Conservation (phyloP, 2,888 invertebrate genomes). For the Eristalinus aeneus region DNA sequence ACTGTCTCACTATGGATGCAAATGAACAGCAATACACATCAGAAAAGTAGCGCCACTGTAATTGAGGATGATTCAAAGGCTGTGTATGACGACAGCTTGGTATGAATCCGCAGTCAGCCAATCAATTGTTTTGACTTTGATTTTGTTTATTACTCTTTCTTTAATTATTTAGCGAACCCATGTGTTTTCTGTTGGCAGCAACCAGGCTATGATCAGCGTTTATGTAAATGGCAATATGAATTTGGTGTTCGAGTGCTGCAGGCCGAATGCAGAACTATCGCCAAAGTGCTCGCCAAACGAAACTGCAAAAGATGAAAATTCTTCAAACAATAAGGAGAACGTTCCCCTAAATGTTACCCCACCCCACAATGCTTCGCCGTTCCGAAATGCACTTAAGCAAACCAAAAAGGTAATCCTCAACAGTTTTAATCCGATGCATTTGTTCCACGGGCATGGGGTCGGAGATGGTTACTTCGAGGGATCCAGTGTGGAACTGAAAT, state of each 20-base stretch:
- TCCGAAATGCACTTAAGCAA: constrained; percentile 78
- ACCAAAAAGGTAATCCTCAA: constrained; percentile 78
- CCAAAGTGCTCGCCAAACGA: constrained; percentile 48
- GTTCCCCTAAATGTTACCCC: constrained; percentile 51
- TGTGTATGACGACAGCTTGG: constrained; percentile 75
- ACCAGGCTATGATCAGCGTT: constrained; percentile 78
- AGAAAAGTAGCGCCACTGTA: constrained; percentile 75
- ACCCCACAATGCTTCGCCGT: constrained; percentile 66
- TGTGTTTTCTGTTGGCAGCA: constrained; percentile 79
- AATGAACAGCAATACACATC: constrained; percentile 74
- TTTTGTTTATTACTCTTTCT: neutral
- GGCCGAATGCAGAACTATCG: constrained; percentile 76
- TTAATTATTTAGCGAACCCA: constrained; percentile 75
- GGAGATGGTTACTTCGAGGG: constrained; percentile 75
- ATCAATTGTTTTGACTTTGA: neutral
- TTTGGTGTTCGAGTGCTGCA: constrained; percentile 77
- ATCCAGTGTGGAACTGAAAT: constrained; percentile 75
- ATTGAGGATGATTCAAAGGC: constrained; percentile 77
- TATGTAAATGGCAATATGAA: constrained; percentile 77
- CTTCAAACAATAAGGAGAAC: constrained; percentile 53
- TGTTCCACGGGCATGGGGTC: constrained; percentile 76
- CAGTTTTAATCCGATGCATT: constrained; percentile 78
- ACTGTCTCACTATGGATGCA: constrained; percentile 79
- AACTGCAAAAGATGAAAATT: constrained; percentile 15
- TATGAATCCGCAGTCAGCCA: constrained; percentile 34